A percentile compares a stretch with the other conserved stretches of the same genome.
Conservation (phyloP, 2,888 invertebrate species). For the Leucozona laternaria region DNA sequence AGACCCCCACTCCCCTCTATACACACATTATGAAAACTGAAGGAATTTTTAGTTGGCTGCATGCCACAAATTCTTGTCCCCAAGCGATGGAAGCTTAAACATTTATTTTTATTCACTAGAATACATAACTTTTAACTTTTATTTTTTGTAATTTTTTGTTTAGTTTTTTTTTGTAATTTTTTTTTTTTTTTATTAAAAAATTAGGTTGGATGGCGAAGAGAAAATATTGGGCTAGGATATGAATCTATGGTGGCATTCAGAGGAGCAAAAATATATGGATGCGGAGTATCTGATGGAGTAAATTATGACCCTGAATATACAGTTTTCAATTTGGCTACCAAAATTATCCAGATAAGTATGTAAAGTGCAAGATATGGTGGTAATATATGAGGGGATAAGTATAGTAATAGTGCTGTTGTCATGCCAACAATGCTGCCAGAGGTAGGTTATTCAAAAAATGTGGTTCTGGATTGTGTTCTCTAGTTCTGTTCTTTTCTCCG, state of each 20-base stretch:
- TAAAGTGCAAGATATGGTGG: conserved; percentile 40
- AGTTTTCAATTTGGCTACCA: conserved; percentile 65
- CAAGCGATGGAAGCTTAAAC: conserved; percentile 50
- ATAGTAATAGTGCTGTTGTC: conserved; percentile 35
- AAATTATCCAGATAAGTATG: conserved; percentile 43
- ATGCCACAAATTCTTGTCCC: conserved; percentile 71
- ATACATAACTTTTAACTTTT: conserved; percentile 51
- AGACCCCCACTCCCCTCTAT: neutral
- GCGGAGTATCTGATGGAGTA: conserved; percentile 59
- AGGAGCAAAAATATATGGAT: conserved; percentile 1
- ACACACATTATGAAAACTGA: conserved; percentile 24
- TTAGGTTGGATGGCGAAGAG: conserved; percentile 57
- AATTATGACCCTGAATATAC: conserved; percentile 71
- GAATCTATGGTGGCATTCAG: conserved; percentile 60
- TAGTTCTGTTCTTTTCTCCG: too few relatives aligned
- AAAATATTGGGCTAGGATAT: conserved; percentile 63
- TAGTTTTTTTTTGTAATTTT: neutral
- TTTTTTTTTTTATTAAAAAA: conserved; percentile 38
- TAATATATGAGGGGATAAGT: conserved; percentile 45
- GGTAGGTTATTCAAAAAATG: conserved; percentile 1
- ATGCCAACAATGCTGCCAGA: conserved; percentile 32
- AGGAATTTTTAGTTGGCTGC: conserved; percentile 68
- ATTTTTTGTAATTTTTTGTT: conserved; percentile 34
- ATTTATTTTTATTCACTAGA: conserved; percentile 68
- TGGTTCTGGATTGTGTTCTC: too few relatives aligned